These are phyloP conservation scores for Zeugodacus cucurbitae DNA, from an alignment of 1,140 invertebrate species.

Conservation along the genomic window DNA sequence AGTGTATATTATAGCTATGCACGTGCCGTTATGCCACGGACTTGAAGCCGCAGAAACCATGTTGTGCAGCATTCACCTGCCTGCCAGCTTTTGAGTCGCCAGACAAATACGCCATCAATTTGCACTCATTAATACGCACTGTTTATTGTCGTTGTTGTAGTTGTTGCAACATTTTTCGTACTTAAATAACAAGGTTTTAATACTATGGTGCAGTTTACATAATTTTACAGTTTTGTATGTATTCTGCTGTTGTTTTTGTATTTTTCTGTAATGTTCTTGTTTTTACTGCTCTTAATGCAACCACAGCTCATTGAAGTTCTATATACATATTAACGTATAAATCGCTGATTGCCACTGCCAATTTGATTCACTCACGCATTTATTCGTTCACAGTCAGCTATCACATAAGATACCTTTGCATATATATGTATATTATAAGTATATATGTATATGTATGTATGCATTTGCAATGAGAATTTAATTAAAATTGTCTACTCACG, in stretches of 20 bases:
- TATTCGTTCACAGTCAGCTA: not conserved
- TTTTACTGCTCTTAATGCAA: not conserved
- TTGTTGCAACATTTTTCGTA: not conserved
- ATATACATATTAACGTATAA: not conserved
- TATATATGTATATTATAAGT: no score
- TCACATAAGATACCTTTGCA: no score
- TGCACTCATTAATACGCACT: not conserved
- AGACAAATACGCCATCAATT: conserved; percentile 18
- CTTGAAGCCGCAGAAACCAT: not conserved
- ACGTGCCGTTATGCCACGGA: not conserved
- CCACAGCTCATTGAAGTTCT: not conserved
- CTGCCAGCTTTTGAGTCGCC: not conserved
- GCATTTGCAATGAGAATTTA: not conserved
- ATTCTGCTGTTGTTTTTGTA: not conserved
- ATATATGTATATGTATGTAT: not conserved
- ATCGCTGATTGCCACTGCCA: not conserved
- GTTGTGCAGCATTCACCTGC: not conserved
- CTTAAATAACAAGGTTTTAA: not conserved
- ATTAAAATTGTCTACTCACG: conserved; percentile 25
- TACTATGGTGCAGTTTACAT: not conserved
- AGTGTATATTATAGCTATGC: not conserved
- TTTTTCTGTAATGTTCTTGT: not conserved
- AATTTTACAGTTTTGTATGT: not conserved
- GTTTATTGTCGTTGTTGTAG: not conserved
- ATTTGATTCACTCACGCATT: not conserved